A percentile compares a stretch with the other conserved stretches of the same genome.
These are phyloP conservation scores for Pristionchus japonicus DNA, from an alignment of 2,888 invertebrate genomes.

Conservation along the genomic window DNA sequence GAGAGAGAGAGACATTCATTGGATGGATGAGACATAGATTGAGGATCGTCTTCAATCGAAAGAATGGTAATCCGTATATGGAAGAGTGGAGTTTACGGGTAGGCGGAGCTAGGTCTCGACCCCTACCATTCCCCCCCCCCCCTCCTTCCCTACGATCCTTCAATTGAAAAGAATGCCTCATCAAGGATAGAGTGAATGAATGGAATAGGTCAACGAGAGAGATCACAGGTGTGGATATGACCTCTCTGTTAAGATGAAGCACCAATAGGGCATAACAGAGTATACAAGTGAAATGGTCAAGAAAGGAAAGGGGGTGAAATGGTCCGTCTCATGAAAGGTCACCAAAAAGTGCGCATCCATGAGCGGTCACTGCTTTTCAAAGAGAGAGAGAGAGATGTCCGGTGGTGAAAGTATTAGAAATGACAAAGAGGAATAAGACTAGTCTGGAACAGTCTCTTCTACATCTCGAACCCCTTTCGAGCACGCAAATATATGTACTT, in stretches of 20 bases:
- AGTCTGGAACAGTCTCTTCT: too few species aligned
- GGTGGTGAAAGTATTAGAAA: neutral
- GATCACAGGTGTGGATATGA: conserved; percentile 12
- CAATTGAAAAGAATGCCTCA: conserved; percentile 35
- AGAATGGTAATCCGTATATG: conserved; percentile 28
- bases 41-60: neutral
- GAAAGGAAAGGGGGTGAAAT: conserved; percentile 40
- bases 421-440: neutral
- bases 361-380: conserved; percentile 41
- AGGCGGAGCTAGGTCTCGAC: neutral
- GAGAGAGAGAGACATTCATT: neutral
- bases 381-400: neutral
- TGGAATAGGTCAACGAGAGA: conserved; percentile 38
- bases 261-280: conserved; percentile 32
- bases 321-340: conserved; percentile 48
- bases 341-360: conserved; percentile 46
- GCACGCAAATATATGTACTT: neutral
- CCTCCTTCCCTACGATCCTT: neutral
- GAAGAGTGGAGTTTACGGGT: conserved; percentile 5
- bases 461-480: too few species aligned
- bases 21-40: neutral
- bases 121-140: neutral
- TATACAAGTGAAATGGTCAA: conserved; percentile 36
- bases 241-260: conserved; percentile 30
- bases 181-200: conserved; percentile 17